Conservation (phyloP, 1,140 invertebrate species). For the Neelides sp. region DNA sequence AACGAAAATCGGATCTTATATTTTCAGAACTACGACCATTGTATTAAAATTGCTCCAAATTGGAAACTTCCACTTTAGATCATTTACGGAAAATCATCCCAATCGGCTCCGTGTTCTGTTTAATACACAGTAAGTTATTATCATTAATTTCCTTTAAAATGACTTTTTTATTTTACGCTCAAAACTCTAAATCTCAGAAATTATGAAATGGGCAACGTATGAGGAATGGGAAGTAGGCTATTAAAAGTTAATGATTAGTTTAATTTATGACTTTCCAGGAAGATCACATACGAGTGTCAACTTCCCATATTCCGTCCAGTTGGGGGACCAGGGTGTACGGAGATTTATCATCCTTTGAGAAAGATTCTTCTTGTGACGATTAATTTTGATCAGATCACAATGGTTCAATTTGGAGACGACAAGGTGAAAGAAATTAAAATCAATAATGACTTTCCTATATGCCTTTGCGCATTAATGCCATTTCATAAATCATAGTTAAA, state of each 20-base stretch:
- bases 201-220: too few relatives aligned
- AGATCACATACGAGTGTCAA: constrained; percentile 20
- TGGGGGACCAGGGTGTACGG: not conserved
- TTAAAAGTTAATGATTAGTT: not conserved
- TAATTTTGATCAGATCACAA: constrained; percentile 22
- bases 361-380: constrained; percentile 19
- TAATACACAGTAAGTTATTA: constrained; percentile 23
- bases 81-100: constrained; percentile 18
- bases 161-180: too few relatives aligned
- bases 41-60: constrained; percentile 24
- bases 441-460: not conserved
- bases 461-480: too few relatives aligned
- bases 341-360: constrained; percentile 9
- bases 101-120: constrained; percentile 20
- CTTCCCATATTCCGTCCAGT: constrained; percentile 7
- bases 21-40: constrained; percentile 20
- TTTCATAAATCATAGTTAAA: too few relatives aligned
- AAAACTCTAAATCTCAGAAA: not conserved
- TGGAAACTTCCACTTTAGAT: constrained; percentile 16
- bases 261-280: constrained; percentile 11
- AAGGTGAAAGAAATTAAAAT: constrained; percentile 7
- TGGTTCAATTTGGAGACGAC: constrained; percentile 18
- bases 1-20: too few relatives aligned
- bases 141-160: too few relatives aligned
- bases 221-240: too few relatives aligned